Conservation (phyloP, 1,140 invertebrate genomes). For the Laodelphax striatellus region DNA sequence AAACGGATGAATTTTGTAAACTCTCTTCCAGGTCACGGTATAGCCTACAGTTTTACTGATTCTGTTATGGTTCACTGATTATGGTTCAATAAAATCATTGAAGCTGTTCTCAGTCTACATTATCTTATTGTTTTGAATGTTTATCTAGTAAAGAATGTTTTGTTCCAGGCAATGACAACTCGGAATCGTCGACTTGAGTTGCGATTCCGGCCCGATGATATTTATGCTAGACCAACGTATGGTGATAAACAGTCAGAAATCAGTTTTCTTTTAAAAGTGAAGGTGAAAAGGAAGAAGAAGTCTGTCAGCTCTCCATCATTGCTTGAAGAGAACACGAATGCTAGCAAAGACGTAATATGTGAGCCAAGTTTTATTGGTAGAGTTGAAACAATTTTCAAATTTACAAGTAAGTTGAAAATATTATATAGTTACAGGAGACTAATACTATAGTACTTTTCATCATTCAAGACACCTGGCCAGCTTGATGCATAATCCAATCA, state of each 20-base stretch:
- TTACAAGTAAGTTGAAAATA: slow-evolving; percentile 47
- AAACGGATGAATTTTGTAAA: too few species aligned
- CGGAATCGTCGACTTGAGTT: slow-evolving; percentile 59
- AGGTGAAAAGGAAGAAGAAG: slow-evolving; percentile 37
- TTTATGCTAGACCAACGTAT: slow-evolving; percentile 68
- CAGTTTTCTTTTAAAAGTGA: slow-evolving; percentile 63
- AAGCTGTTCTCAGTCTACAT: neutral
- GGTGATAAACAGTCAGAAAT: slow-evolving; percentile 51
- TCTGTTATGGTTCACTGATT: too few species aligned
- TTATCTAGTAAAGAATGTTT: slow-evolving; percentile 6
- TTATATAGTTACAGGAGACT: too few species aligned
- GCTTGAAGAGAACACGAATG: neutral
- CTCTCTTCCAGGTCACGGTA: too few species aligned
- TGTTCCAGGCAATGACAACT: slow-evolving; percentile 28
- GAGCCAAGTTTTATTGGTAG: slow-evolving; percentile 47
- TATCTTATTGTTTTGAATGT: neutral
- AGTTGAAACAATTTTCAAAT: slow-evolving; percentile 55
- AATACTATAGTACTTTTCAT: too few species aligned
- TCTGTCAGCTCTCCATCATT: slow-evolving; percentile 14
- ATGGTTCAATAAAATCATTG: neutral
- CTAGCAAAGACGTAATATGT: neutral
- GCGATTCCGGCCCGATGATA: slow-evolving; percentile 69
- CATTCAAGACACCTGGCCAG: too few species aligned
- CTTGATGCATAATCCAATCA: too few species aligned
- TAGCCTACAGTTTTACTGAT: too few species aligned